Percentiles rank a stretch among this genome's conserved stretches.
phyloP scores from a whole-genome alignment of 1,140 invertebrate species.

The Pseudomyrmex cubaensis region DNA sequence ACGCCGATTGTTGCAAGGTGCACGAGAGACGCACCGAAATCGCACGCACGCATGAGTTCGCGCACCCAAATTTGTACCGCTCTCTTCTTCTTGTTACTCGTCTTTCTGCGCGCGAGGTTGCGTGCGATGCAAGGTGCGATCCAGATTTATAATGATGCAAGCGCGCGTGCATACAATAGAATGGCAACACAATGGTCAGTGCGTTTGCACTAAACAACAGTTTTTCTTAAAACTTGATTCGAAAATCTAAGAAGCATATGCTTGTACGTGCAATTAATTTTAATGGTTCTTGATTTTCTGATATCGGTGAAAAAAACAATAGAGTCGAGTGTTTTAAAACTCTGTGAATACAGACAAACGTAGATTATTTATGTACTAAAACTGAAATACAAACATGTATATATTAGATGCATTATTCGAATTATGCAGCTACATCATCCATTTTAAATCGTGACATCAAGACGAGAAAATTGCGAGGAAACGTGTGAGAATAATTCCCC shows the following conservation, averaged over 20 bases:
- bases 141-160: slow-evolving; percentile 49
- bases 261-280: too few species aligned
- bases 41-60: slow-evolving; percentile 31
- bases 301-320: too few species aligned
- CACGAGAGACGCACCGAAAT: slow-evolving; percentile 51
- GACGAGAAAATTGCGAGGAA: background rate
- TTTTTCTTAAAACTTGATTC: too few species aligned
- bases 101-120: background rate
- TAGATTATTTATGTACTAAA: too few species aligned
- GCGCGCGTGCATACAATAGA: too few species aligned
- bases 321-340: too few species aligned
- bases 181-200: too few species aligned
- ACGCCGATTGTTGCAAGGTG: slow-evolving; percentile 50
- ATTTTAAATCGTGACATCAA: background rate
- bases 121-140: slow-evolving; percentile 44
- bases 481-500: background rate
- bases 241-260: too few species aligned
- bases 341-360: too few species aligned
- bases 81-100: slow-evolving; percentile 11
- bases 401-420: background rate
- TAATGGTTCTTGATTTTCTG: too few species aligned
- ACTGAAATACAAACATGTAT: too few species aligned
- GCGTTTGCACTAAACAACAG: too few species aligned
- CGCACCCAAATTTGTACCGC: background rate
- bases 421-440: background rate